Evolutionary conservation across 2,113 vertebrate species (phyloP).

Genomic region (Larimichthys crocea): DNA sequence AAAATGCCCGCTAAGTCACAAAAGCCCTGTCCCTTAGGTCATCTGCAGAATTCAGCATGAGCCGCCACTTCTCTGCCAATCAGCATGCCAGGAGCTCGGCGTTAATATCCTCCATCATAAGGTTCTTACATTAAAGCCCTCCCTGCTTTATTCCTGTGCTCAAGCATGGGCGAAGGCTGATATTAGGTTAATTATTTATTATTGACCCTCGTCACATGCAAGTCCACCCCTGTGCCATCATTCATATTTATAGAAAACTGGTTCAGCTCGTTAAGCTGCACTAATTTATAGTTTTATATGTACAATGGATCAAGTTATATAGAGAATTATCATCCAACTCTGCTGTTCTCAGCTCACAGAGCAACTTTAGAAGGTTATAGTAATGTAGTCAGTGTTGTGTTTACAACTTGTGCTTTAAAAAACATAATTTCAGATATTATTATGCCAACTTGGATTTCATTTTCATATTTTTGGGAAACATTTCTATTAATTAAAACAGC

Average conservation of each 20-base stretch:
- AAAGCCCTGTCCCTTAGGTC: constrained; percentile 74
- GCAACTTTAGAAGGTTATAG: neutral
- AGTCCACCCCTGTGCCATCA: neutral
- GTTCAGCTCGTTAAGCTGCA: neutral
- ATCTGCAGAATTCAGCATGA: constrained; percentile 59
- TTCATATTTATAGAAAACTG: neutral
- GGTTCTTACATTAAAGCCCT: constrained; percentile 64
- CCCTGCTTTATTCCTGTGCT: constrained; percentile 51
- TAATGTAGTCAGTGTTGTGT: neutral
- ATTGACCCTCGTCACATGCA: neutral
- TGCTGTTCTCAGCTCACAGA: neutral
- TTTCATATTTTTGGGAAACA: neutral
- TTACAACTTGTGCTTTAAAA: neutral
- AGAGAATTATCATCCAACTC: no score
- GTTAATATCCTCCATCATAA: constrained; percentile 65
- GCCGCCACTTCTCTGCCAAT: constrained; percentile 44
- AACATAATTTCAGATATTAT: neutral
- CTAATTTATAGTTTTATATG: neutral
- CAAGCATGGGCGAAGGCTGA: constrained; percentile 9
- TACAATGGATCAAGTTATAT: neutral
- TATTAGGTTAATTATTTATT: constrained; percentile 44
- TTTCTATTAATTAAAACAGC: no score
- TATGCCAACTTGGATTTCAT: neutral
- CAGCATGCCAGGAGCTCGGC: constrained; percentile 39
- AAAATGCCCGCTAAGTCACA: constrained; percentile 74